Percentiles rank a stretch among this genome's conserved stretches.
Conservation (phyloP, 2,797 vertebrate species). For the Sebastes itinus region DNA sequence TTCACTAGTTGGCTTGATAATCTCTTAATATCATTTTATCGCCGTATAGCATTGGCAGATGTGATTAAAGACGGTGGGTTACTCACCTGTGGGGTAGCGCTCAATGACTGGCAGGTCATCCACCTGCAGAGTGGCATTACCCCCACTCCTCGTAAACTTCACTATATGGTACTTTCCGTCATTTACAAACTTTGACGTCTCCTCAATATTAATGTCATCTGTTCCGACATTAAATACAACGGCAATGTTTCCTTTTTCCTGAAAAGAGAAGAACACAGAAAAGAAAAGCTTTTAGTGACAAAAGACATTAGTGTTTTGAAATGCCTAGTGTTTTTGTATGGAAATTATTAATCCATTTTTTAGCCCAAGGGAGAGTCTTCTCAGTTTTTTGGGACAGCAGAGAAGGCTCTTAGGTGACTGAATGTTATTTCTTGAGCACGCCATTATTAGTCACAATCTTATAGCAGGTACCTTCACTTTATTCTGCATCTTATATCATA, state of each 20-base stretch:
- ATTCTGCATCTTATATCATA: neutral
- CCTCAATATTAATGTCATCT: slow-evolving; percentile 98
- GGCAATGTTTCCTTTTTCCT: slow-evolving; percentile 97
- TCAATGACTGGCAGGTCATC: slow-evolving; percentile 99
- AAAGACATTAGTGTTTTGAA: neutral
- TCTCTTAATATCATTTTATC: slow-evolving; percentile 32
- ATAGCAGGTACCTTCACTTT: neutral
- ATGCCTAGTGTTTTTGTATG: neutral
- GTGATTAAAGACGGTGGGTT: slow-evolving; percentile 33
- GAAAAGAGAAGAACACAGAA: slow-evolving; percentile 66
- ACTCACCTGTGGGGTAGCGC: slow-evolving; percentile 98
- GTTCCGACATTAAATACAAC: slow-evolving; percentile 99
- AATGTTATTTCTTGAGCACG: rapidly evolving
- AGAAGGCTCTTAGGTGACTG: neutral
- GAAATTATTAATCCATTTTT: neutral
- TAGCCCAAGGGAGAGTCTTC: neutral
- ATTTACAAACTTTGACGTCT: slow-evolving; percentile 97
- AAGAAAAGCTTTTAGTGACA: slow-evolving; percentile 18
- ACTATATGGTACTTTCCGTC: slow-evolving; percentile 99
- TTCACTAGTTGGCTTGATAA: slow-evolving; percentile 34
- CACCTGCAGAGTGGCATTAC: slow-evolving; percentile 99
- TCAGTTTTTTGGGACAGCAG: neutral
- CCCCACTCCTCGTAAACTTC: slow-evolving; percentile 98
- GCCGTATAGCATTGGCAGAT: slow-evolving; percentile 14
- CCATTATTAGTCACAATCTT: neutral